Base-by-base conservation (phyloP, 2,797 vertebrate species). In the Moxostoma hubbsi region DNA sequence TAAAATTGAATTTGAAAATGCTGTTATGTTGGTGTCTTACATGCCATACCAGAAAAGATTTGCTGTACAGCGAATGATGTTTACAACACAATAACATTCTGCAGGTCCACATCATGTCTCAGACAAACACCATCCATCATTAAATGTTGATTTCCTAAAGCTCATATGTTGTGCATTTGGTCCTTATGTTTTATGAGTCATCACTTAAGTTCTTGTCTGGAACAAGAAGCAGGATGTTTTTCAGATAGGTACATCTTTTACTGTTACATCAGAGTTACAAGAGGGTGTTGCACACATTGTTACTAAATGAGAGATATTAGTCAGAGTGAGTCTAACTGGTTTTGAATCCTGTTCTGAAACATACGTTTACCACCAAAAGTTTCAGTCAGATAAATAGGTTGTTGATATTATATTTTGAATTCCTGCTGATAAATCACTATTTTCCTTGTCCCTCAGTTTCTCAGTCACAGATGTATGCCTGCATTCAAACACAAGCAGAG, bases 381-480 rank as follows among this genome's bases (percentile, higher is more conserved):
- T 82, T 75, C 24, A 45, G 43, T 64, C 50, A 53, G 12, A 58
- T 18, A 63, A 55, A 64, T 12, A 13, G 1, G 1, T 80, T 80
- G 36, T 36, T 36, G 36, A 36, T 36, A 36, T 80, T 61, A 62
- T 13, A 47, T 15, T 70, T n/a, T 7, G 18, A 10, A 18, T 57
- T 68, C 5, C n/a, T 71, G 12, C 24, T 64, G 76, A 78, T 36
- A 76, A 10, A 75, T 7, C 13, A 11, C 53, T 65, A 73, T 77
- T n/a, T 62, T 66, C 63, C 46, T 46, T 58, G 64, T 61, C 8
- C 62, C 16, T 58, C 13, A 0, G 67, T 49, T 54, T n/a, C 46
- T 53, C 57, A 7, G 64, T 54, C 6, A 12, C 79, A 83, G 81
- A 87, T 80, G 80, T 59, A 51, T 73, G 70, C 47, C 73, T 86